A percentile compares a stretch with the other conserved stretches of the same genome.
Conservation (phyloP, 2,888 invertebrate species). For the Thereva unica region DNA sequence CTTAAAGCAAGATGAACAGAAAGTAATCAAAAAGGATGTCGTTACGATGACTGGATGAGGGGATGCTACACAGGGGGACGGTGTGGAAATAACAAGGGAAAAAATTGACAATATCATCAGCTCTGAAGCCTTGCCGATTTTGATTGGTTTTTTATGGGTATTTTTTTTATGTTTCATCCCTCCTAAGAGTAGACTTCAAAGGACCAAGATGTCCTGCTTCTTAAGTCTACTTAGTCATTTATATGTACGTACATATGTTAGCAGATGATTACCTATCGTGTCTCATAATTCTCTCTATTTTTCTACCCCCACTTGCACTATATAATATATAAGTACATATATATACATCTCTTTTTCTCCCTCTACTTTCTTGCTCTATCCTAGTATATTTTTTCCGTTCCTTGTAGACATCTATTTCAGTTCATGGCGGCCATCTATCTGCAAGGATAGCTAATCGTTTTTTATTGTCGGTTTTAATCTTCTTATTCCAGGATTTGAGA, state of each 20-base stretch:
- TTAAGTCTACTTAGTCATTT: not conserved
- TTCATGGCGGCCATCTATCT: slow-evolving; percentile 3
- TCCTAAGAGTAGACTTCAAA: slow-evolving; percentile 36
- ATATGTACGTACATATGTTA: no score
- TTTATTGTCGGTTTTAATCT: slow-evolving; percentile 41
- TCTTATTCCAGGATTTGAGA: slow-evolving; percentile 40
- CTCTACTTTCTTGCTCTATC: slow-evolving; percentile 3
- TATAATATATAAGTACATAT: not conserved
- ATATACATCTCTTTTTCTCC: not conserved
- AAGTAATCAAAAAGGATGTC: slow-evolving; percentile 25
- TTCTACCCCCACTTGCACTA: no score
- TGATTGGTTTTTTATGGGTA: slow-evolving; percentile 40
- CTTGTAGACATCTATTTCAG: not conserved
- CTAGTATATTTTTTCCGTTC: not conserved
- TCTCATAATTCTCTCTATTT: no score
- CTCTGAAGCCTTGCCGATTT: slow-evolving; percentile 38
- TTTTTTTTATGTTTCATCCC: slow-evolving; percentile 27
- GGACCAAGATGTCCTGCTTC: slow-evolving; percentile 16
- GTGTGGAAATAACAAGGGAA: slow-evolving; percentile 1
- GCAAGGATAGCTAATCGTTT: slow-evolving; percentile 37
- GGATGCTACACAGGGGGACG: not conserved
- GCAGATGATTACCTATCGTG: no score
- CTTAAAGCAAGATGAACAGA: slow-evolving; percentile 7
- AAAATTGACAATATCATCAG: slow-evolving; percentile 29
- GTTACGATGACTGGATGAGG: not conserved